Evolutionary conservation across 1,140 invertebrate genomes (phyloP).

Genomic region (Lepidurus apus): DNA sequence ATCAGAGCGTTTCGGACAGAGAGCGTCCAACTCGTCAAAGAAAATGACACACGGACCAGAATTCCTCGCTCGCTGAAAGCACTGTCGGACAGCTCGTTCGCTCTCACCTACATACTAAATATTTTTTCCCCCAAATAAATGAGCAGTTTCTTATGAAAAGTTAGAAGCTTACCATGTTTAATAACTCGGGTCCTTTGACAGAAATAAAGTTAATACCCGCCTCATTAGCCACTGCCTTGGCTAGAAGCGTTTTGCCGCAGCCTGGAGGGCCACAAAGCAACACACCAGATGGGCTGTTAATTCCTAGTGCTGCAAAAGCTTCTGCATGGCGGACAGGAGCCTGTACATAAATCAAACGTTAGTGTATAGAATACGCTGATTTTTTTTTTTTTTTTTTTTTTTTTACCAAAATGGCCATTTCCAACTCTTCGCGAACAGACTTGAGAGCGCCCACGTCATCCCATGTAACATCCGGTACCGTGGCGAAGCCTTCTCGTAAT

Average conservation of each 20-base stretch:
- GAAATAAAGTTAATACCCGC: constrained; percentile 95
- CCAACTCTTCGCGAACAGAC: constrained; percentile 80
- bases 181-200: constrained; percentile 91
- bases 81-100: constrained; percentile 89
- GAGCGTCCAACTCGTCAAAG: constrained; percentile 97
- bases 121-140: not conserved
- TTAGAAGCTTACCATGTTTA: constrained; percentile 77
- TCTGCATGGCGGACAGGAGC: constrained; percentile 83
- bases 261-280: constrained; percentile 91
- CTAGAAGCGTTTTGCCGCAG: constrained; percentile 84
- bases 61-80: constrained; percentile 88
- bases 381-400: not conserved
- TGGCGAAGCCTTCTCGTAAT: constrained; percentile 94
- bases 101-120: constrained; percentile 96
- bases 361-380: constrained; percentile 20
- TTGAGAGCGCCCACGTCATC: constrained; percentile 89
- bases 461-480: constrained; percentile 96
- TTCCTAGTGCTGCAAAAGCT: constrained; percentile 67
- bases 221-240: constrained; percentile 93
- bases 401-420: constrained; percentile 77
- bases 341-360: constrained; percentile 46
- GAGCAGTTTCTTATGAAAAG: not conserved
- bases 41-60: constrained; percentile 98
- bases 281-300: constrained; percentile 76
- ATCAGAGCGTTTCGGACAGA: constrained; percentile 84